These are phyloP conservation scores for Apodemus speciosus DNA, from an alignment of 2,113 vertebrate species.

Conservation along the genomic window DNA sequence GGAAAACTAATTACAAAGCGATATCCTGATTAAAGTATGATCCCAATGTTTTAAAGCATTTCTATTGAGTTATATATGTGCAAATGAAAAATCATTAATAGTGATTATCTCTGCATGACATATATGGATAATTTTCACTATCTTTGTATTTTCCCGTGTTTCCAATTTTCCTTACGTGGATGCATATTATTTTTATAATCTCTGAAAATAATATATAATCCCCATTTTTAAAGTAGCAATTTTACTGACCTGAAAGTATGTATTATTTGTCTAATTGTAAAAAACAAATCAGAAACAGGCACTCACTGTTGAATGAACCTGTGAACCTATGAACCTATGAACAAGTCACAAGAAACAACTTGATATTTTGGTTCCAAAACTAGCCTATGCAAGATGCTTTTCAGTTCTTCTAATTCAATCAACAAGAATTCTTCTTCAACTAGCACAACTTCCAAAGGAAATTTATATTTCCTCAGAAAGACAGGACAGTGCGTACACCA, in stretches of 20 bases:
- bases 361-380: slow-evolving; percentile 11
- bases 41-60: not conserved
- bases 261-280: not conserved
- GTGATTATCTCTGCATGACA: not conserved
- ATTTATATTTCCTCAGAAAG: slow-evolving; percentile 50
- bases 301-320: not conserved
- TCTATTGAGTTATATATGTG: not conserved
- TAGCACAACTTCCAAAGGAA: slow-evolving; percentile 49
- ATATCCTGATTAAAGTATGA: slow-evolving; percentile 23
- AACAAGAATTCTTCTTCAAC: slow-evolving; percentile 34
- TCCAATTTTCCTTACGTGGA: not conserved
- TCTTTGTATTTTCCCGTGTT: slow-evolving; percentile 27
- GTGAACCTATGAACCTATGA: not conserved
- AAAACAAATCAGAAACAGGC: not conserved
- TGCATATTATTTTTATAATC: slow-evolving; percentile 46
- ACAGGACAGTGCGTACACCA: slow-evolving; percentile 1
- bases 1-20: slow-evolving; percentile 24
- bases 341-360: not conserved
- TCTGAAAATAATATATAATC: slow-evolving; percentile 50
- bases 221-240: slow-evolving; percentile 1
- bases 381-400: not conserved
- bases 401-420: slow-evolving; percentile 32
- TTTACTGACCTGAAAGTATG: slow-evolving; percentile 25
- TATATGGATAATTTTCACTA: slow-evolving; percentile 24
- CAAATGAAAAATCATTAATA: slow-evolving; percentile 40